A percentile compares a stretch with the other conserved stretches of the same genome.
Evolutionary conservation across 2,113 vertebrate species (phyloP).

Genomic region (Collichthys lucidus): DNA sequence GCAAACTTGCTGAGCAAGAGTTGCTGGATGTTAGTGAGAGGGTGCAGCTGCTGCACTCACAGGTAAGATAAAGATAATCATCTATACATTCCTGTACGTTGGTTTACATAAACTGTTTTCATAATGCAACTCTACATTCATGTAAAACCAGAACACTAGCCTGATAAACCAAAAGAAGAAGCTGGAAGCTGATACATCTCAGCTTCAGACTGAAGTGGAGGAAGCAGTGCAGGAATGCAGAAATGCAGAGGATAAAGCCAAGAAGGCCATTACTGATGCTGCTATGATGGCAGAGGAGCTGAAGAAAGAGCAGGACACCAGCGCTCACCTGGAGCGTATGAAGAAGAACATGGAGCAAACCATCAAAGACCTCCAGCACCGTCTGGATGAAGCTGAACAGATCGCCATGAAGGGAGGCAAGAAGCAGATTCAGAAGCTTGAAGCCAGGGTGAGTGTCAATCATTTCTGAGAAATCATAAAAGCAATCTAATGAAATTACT

Average conservation of each 20-base stretch:
- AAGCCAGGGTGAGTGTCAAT: constrained; percentile 77
- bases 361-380: constrained; percentile 86
- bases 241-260: constrained; percentile 82
- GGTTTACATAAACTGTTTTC: too few relatives aligned
- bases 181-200: constrained; percentile 76
- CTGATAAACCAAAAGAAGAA: constrained; percentile 84
- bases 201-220: constrained; percentile 82
- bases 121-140: too few relatives aligned
- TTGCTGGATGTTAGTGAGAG: constrained; percentile 88
- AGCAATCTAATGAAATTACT: not conserved
- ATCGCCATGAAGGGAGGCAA: constrained; percentile 88
- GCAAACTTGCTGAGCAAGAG: constrained; percentile 79
- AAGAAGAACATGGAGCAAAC: constrained; percentile 84
- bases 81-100: too few relatives aligned
- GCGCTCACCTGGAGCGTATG: constrained; percentile 92
- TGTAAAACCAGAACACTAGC: constrained; percentile 71
- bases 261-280: constrained; percentile 85
- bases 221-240: constrained; percentile 82
- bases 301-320: constrained; percentile 94
- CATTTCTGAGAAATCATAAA: not conserved
- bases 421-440: constrained; percentile 86
- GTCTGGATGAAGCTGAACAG: constrained; percentile 89
- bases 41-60: constrained; percentile 89
- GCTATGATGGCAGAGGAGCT: constrained; percentile 93
- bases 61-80: constrained; percentile 68